Base-by-base conservation (phyloP, 2,888 invertebrate species). In the Nemotelus nigrinus region DNA sequence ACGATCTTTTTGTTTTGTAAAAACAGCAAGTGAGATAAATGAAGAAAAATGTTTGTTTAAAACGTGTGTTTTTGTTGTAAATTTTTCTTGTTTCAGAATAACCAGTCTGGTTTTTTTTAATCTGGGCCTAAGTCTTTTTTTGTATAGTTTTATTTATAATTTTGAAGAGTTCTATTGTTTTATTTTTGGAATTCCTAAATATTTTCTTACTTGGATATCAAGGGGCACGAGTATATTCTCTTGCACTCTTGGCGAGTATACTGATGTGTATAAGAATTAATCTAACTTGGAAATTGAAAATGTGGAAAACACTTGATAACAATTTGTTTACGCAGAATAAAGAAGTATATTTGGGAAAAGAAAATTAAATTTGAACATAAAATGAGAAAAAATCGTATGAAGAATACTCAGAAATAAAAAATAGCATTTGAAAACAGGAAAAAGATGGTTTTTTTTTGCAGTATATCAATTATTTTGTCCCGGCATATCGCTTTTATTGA, bases 401-500 rank as follows among this genome's bases (percentile, higher is more conserved):
- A 65, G 41, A 65, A 65, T 65, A 65, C 65, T 65, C 65, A 65
- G 63, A 63, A 65, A 65, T 65, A 65, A 65, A 65, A 65, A 47
- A 65, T 65, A 65, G 65, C 65, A 65, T 65, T 44, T 63, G 10
- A 63, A 65, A 65, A 65, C 39, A 25, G 63, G n/a, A 47, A 45
- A 45, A n/a, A 45, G 5, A 47, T 65, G 65, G 53, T 2, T 4
- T 63, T 41, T 63, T 63, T 63, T 25, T 25, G 25, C 25, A 25
- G 25, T 25, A 25, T 25, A 25, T 25, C 25, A 25, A 25, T 25
- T 25, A 25, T 25, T 25, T 25, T 1, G 25, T 25, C 25, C 1
- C 25, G 25, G 25, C 25, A 25, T 25, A 25, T 25, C 25, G 25
- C 1, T 25, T 25, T 25, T 25, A 25, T 25, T 25, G 25, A 25